A percentile compares a stretch with the other conserved stretches of the same genome.
Conservation (phyloP, 1,140 invertebrate genomes). For the Drosophila miranda region DNA sequence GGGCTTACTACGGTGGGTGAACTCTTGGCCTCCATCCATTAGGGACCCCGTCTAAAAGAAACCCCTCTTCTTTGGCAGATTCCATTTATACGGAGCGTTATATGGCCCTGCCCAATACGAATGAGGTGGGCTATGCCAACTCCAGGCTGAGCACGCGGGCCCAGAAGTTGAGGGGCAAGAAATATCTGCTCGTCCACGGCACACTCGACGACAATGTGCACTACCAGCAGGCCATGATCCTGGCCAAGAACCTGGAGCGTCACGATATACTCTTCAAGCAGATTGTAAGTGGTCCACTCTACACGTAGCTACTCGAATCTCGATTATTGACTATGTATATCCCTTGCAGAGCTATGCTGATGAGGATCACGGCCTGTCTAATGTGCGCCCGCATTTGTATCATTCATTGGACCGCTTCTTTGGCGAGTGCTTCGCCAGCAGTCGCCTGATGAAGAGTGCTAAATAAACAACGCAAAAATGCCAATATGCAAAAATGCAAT, state of each 20-base stretch:
- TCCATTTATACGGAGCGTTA: conserved; percentile 97
- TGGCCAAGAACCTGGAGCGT: conserved; percentile 92
- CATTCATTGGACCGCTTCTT: conserved; percentile 95
- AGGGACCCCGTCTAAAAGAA: neutral
- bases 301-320: neutral
- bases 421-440: conserved; percentile 86
- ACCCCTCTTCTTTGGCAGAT: conserved; percentile 86
- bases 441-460: conserved; percentile 69
- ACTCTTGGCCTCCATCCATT: neutral
- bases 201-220: conserved; percentile 98
- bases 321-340: conserved; percentile 83
- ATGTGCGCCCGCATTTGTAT: conserved; percentile 93
- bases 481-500: conserved; percentile 1
- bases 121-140: conserved; percentile 89
- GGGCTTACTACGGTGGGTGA: conserved; percentile 91
- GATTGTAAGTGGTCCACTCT: conserved; percentile 86
- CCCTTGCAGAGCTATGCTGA: conserved; percentile 94
- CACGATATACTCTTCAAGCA: conserved; percentile 94
- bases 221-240: conserved; percentile 96
- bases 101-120: conserved; percentile 93
- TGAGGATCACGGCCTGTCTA: conserved; percentile 92
- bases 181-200: conserved; percentile 94
- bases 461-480: conserved; percentile 44
- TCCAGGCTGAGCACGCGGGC: conserved; percentile 89
- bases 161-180: conserved; percentile 87